Base-by-base conservation (phyloP, 2,888 invertebrate species). In the Drosophila kanekoi region DNA sequence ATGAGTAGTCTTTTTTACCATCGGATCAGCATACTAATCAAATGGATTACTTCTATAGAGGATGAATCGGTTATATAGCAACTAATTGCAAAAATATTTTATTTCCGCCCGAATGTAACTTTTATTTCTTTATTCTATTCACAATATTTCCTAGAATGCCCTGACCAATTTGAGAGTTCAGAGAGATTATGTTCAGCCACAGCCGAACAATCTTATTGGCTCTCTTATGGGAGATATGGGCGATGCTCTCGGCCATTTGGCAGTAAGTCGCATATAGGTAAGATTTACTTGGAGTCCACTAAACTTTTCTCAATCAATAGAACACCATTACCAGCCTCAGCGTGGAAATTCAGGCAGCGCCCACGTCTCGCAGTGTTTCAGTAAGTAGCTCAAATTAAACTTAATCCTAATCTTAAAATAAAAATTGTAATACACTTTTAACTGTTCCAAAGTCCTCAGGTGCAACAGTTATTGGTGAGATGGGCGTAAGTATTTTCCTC, bases 261-360 rank as follows among this genome's bases (percentile, higher is more conserved):
- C 74, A 48, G 74, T 72, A 60, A 65, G 66, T 54, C 18, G 2
- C n/a, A 9, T 3, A 5, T 1, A 38, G 9, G 2, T 14, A 1
- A 4, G n/a, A 11, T 8, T 11, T 16, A 1, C 4, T 0, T 18
- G 2, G 10, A 4, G 14, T 32, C 0, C 11, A 13, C 0, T 13
- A 13, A 23, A 6, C 0, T 0, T 3, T 70, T 1, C 5, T 11
- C 10, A 9, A 23, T 20, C n/a, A 2, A 45, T 49, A 82, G 79
- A 79, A 83, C 18, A 40, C 69, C 0, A 73, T 84, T 1, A 79
- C 81, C 33, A 62, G 33, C 6, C 45, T 83, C 0, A 77, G 43
- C 10, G 47, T 44, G 1, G 33, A 79, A 14, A 11, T 64, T 3
- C 45, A 64, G 20, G 3, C 35, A 1, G 23, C 4, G 14, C 28